These are phyloP conservation scores for Caenorhabditis remanei DNA, from an alignment of 1,140 invertebrate species.

Conservation along the genomic window DNA sequence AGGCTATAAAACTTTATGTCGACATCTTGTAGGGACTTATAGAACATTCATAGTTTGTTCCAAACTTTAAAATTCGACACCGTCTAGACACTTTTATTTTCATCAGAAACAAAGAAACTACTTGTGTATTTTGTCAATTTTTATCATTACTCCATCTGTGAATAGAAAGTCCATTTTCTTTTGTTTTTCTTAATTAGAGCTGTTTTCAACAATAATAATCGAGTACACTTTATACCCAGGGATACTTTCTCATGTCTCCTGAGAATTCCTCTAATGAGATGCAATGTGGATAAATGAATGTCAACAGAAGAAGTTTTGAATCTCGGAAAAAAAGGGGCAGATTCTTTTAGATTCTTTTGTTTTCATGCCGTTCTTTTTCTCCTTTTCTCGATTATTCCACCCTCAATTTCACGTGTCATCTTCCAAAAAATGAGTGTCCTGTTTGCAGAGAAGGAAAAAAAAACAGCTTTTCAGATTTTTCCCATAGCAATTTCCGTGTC, in stretches of 20 bases:
- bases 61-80: no score
- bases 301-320: conserved; percentile 49
- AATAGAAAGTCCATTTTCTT: no score
- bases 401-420: conserved; percentile 42
- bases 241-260: conserved; percentile 12
- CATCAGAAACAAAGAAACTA: no score
- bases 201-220: neutral
- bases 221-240: neutral
- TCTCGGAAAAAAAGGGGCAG: neutral
- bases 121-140: no score
- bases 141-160: no score
- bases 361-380: conserved; percentile 13
- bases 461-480: conserved; percentile 48
- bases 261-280: conserved; percentile 26
- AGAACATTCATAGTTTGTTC: no score
- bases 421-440: conserved; percentile 34
- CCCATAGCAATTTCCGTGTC: conserved; percentile 15
- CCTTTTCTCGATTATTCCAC: neutral
- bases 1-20: no score
- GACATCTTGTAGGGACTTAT: no score
- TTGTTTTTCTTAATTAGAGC: no score
- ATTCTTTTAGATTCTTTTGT: neutral
- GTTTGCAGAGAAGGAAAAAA: conserved; percentile 24
- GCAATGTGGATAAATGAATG: conserved; percentile 47
- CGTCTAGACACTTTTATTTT: no score